Evolutionary conservation across 2,888 invertebrate species (phyloP), one percentile per base, ranked within the genome.

Genomic region (Apotomis capreana): DNA sequence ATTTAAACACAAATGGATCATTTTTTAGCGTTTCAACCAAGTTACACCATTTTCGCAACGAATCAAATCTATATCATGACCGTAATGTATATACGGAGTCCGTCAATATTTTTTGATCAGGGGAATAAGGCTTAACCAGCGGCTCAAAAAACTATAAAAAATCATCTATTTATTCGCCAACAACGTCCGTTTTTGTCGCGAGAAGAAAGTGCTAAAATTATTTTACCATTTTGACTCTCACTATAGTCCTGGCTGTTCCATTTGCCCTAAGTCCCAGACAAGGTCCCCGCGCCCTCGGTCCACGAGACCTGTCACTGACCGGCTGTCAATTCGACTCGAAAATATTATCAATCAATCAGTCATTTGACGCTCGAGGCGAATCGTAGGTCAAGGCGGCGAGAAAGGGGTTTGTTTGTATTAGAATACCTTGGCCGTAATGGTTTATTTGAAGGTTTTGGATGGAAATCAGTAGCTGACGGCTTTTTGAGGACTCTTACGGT

Each of bases 301-400:
- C 3, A 5, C 13, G n/a, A 44, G 37, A 58, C 51, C 67, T 26
- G 15, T 63, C 62, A 58, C 72, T 49, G 64, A 57, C 52, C 13
- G 15, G 44, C 63, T 59, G 72, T 72, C 72, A 68, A 58, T 63
- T 12, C n/a, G 46, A 40, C 52, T 72, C 59, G 63, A 63, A 68
- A 68, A 62, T 59, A n/a, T 51, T 44, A 68, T 68, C 68, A 44
- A 68, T 72, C 72, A 72, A 68, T 62, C 67, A 68, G 58, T 68
- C 57, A 52, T 63, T 63, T 68, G 54, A 58, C 70, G 65, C 60
- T 15, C 52, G 62, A 72, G 61, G 54, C 67, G 60, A 61, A 60
- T 63, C 68, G 62, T 72, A 62, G 49, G 55, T 52, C 62, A 68
- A 72, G 62, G 57, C 61, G 40, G 40, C 13, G 60, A 59, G 54